phyloP scores from a whole-genome alignment of 2,797 vertebrate species.

The Mus spretus region DNA sequence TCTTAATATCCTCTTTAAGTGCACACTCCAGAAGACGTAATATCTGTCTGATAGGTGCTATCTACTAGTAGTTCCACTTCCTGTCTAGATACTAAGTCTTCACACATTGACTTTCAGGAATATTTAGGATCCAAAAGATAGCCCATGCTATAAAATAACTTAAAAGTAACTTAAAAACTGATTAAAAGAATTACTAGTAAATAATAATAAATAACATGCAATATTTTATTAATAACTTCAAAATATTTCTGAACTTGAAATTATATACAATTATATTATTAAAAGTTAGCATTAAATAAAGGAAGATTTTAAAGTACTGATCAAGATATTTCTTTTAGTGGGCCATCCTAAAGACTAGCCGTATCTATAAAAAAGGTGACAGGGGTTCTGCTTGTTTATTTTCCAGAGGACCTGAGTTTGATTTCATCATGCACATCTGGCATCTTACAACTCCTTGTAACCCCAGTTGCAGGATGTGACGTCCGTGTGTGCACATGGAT shows the following conservation, averaged over 20 bases:
- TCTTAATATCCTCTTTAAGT: neutral
- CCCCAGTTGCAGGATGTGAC: neutral
- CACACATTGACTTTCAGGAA: neutral
- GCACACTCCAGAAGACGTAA: neutral
- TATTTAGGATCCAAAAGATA: neutral
- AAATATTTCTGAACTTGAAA: slow-evolving; percentile 3
- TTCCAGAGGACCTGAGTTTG: neutral
- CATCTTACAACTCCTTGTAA: neutral
- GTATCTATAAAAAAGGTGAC: neutral
- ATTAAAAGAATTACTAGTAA: neutral
- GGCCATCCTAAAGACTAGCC: neutral
- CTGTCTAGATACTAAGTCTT: neutral
- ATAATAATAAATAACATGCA: neutral
- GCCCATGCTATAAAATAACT: neutral
- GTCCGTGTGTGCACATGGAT: neutral
- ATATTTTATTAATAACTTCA: slow-evolving; percentile 10
- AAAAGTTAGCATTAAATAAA: neutral
- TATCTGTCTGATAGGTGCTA: neutral
- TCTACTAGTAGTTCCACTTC: neutral
- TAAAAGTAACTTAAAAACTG: slow-evolving; percentile 21
- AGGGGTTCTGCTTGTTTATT: neutral
- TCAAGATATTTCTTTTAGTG: neutral
- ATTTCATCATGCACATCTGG: neutral
- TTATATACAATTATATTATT: neutral
- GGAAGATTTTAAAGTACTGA: neutral